These are phyloP conservation scores for Actinernus sp. DNA, from an alignment of 92 coral and sea anemone genomes.

Conservation along the genomic window DNA sequence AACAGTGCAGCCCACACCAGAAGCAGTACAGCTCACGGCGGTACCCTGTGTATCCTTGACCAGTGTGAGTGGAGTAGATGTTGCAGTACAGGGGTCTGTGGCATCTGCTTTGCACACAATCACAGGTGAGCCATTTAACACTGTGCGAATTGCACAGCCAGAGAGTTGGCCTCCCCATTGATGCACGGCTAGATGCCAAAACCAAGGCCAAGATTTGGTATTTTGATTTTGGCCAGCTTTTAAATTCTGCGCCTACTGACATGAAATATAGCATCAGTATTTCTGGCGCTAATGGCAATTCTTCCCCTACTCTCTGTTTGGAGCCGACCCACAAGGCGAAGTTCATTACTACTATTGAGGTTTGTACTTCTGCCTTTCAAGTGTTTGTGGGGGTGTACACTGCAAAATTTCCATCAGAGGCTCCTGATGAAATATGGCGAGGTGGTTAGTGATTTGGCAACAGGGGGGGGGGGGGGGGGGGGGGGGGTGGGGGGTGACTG, in stretches of 20 bases:
- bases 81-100: slow-evolving; percentile 1
- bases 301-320: too few species aligned
- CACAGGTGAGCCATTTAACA: not conserved
- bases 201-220: not conserved
- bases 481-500: too few species aligned
- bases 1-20: not conserved
- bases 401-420: slow-evolving; percentile 17
- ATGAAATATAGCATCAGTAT: slow-evolving; percentile 11
- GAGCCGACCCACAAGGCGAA: too few species aligned
- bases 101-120: not conserved
- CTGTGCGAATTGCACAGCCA: not conserved
- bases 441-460: slow-evolving; percentile 57
- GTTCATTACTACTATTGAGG: too few species aligned
- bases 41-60: not conserved
- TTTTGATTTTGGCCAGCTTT: not conserved
- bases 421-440: slow-evolving; percentile 41
- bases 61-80: not conserved
- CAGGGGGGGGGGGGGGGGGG: not conserved
- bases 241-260: not conserved
- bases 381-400: too few species aligned
- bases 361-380: too few species aligned
- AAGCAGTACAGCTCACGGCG: not conserved
- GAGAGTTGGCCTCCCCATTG: not conserved
- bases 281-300: not conserved
- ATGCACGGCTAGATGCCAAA: not conserved